Evolutionary conservation across 2,888 invertebrate genomes (phyloP).

Genomic region (Caenorhabditis wallacei): DNA sequence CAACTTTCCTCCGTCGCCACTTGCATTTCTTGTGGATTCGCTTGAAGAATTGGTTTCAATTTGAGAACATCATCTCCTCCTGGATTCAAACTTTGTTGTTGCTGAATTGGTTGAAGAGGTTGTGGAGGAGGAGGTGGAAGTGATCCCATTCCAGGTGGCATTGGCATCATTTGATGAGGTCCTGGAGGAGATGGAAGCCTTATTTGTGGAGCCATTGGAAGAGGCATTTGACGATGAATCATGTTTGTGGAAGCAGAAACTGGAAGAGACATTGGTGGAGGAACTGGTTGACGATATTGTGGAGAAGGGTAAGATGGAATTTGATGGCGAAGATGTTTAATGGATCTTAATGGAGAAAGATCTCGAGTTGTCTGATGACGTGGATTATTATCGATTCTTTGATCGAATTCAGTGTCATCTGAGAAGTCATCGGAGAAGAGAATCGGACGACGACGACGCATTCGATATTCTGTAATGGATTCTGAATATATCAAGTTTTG

Average conservation of each 20-base stretch:
- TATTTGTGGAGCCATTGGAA: constrained; percentile 29
- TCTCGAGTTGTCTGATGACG: constrained; percentile 51
- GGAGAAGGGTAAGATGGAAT: constrained; percentile 10
- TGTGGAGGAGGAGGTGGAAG: constrained; percentile 23
- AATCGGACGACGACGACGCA: constrained; percentile 52
- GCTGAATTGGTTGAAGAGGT: constrained; percentile 39
- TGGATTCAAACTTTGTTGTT: constrained; percentile 27
- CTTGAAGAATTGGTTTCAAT: constrained; percentile 60
- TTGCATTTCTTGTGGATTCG: constrained; percentile 66
- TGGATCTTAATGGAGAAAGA: constrained; percentile 43
- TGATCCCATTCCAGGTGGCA: constrained; percentile 38
- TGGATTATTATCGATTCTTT: constrained; percentile 15
- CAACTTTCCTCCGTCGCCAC: constrained; percentile 69
- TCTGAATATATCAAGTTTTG: no score
- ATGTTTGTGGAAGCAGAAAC: constrained; percentile 42
- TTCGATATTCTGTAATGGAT: constrained; percentile 42
- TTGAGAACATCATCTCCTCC: constrained; percentile 44
- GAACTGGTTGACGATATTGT: constrained; percentile 12
- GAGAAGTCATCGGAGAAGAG: constrained; percentile 49
- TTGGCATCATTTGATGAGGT: constrained; percentile 22
- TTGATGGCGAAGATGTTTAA: constrained; percentile 42
- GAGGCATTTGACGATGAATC: constrained; percentile 34
- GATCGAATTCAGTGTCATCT: constrained; percentile 34
- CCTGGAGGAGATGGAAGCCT: constrained; percentile 23
- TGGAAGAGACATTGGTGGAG: constrained; percentile 38